Evolutionary conservation across 2,888 invertebrate genomes (phyloP).

Genomic region (Leptopilina syphax): DNA sequence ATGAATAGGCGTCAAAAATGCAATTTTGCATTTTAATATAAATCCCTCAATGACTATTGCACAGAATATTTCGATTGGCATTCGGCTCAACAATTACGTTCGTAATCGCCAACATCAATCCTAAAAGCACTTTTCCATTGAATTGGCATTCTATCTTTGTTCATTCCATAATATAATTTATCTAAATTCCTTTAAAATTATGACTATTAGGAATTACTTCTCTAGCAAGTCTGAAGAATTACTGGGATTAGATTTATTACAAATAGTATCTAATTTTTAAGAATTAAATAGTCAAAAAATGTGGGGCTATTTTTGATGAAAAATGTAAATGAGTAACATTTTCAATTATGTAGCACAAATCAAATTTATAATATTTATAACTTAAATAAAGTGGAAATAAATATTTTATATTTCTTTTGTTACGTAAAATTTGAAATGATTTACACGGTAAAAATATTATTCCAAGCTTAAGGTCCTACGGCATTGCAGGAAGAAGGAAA

Average conservation of each 20-base stretch:
- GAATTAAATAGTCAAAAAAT: not conserved
- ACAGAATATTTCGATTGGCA: constrained; percentile 26
- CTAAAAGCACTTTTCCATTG: constrained; percentile 29
- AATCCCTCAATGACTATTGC: constrained; percentile 32
- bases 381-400: not conserved
- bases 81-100: not conserved
- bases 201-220: constrained; percentile 41
- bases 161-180: constrained; percentile 33
- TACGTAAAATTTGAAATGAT: constrained; percentile 12
- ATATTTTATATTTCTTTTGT: constrained; percentile 12
- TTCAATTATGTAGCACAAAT: not conserved
- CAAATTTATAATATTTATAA: not conserved
- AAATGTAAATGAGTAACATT: constrained; percentile 12
- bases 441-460: not conserved
- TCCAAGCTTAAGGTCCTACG: constrained; percentile 21
- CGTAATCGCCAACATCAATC: constrained; percentile 5
- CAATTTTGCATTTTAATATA: constrained; percentile 2
- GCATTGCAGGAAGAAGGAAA: not conserved
- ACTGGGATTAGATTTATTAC: constrained; percentile 2
- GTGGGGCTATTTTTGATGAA: constrained; percentile 2
- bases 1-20: constrained; percentile 16
- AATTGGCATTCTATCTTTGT: constrained; percentile 20
- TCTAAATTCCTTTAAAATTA: constrained; percentile 35
- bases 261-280: constrained; percentile 11
- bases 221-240: constrained; percentile 26